Conservation (phyloP, 2,888 invertebrate genomes). For the Noctuana brunneofusca region DNA sequence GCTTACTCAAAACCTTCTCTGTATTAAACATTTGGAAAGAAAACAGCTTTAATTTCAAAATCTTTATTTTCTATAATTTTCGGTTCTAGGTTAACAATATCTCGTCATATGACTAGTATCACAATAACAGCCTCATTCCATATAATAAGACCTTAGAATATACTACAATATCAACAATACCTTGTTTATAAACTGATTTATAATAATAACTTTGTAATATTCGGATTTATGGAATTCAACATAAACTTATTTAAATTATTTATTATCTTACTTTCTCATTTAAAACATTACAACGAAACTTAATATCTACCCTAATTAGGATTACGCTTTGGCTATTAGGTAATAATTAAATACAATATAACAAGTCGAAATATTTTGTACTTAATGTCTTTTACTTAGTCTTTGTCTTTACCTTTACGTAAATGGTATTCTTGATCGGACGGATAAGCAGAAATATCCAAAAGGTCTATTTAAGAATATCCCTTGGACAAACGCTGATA, state of each 20-base stretch:
- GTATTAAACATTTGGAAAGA: slow-evolving; percentile 43
- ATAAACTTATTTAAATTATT: background rate
- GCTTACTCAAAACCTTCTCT: slow-evolving; percentile 67
- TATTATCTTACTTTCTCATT: background rate
- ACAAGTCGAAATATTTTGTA: background rate
- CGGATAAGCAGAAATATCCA: too few relatives aligned
- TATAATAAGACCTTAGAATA: background rate
- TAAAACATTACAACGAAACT: background rate
- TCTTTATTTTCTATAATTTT: slow-evolving; percentile 29
- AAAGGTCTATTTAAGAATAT: too few relatives aligned
- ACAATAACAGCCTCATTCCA: slow-evolving; percentile 54
- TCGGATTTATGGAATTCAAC: background rate
- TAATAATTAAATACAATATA: background rate
- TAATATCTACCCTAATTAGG: background rate
- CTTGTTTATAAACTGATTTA: background rate
- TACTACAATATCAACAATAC: background rate
- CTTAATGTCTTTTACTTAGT: background rate
- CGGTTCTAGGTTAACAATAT: slow-evolving; percentile 18
- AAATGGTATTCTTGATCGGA: too few relatives aligned
- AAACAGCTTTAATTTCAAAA: slow-evolving; percentile 13
- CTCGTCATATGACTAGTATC: slow-evolving; percentile 56
- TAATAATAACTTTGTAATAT: background rate
- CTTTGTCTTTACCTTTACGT: too few relatives aligned
- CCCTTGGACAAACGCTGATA: too few relatives aligned
- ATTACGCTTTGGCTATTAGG: background rate